phyloP scores from a whole-genome alignment of 2,888 invertebrate species.

The Stramonita haemastoma region DNA sequence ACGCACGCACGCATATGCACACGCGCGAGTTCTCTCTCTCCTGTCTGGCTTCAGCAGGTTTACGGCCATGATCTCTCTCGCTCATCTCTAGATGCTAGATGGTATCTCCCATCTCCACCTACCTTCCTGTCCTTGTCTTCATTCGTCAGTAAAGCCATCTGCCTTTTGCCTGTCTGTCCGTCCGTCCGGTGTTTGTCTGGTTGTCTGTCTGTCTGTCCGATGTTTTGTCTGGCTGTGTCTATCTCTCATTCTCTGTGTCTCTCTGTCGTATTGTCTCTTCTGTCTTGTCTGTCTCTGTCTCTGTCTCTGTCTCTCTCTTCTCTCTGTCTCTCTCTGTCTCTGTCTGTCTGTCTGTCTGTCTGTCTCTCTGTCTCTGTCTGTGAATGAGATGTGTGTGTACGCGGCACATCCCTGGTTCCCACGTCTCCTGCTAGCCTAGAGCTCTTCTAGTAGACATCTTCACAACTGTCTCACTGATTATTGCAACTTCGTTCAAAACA shows the following conservation, averaged over 20 bases:
- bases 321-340: background rate
- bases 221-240: background rate
- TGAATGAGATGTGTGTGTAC: too few relatives aligned
- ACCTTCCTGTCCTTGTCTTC: too few relatives aligned
- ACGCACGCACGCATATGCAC: too few relatives aligned
- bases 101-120: conserved; percentile 8
- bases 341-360: conserved; percentile 31
- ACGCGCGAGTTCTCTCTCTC: too few relatives aligned
- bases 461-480: too few relatives aligned
- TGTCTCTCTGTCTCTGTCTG: background rate
- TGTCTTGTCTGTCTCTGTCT: conserved; percentile 26
- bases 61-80: background rate
- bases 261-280: background rate
- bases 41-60: too few relatives aligned
- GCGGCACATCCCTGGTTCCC: too few relatives aligned
- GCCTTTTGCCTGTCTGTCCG: background rate
- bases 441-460: too few relatives aligned
- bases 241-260: background rate
- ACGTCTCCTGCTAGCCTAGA: too few relatives aligned
- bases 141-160: too few relatives aligned
- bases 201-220: conserved; percentile 33
- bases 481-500: too few relatives aligned
- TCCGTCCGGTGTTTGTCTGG: conserved; percentile 10
- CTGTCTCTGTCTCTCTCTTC: conserved; percentile 28
- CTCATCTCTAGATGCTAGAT: background rate